Percentiles rank a stretch among this genome's conserved stretches.
These are phyloP conservation scores for Typhlomys cinereus DNA, from an alignment of 2,113 vertebrate species.

Conservation along the genomic window DNA sequence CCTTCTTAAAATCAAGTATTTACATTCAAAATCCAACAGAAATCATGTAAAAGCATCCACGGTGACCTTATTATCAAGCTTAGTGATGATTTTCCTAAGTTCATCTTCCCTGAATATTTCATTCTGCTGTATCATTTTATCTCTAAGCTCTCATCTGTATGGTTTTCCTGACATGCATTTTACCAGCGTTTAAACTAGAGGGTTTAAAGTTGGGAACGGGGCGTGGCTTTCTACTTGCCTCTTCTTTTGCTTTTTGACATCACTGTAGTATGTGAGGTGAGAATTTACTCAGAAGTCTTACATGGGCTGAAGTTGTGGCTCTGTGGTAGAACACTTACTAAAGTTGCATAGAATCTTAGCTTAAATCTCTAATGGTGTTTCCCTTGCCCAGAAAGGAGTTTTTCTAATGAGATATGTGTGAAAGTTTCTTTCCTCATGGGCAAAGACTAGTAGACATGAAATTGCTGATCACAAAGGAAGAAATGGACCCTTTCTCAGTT, in stretches of 20 bases:
- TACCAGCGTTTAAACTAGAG: neutral
- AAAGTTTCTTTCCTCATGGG: neutral
- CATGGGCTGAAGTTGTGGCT: too few species aligned
- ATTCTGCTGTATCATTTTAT: neutral
- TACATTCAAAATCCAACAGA: neutral
- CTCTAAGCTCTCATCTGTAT: neutral
- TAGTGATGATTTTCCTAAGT: neutral
- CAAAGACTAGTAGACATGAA: neutral
- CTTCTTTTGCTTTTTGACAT: neutral
- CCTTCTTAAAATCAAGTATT: constrained; percentile 8
- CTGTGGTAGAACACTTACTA: too few species aligned
- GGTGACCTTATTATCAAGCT: neutral
- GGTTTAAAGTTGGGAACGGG: neutral
- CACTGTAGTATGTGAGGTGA: neutral
- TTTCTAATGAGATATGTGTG: neutral
- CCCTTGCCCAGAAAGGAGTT: neutral
- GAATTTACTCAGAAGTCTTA: neutral
- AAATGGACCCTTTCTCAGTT: neutral
- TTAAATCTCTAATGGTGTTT: too few species aligned
- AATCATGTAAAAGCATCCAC: neutral
- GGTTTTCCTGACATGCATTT: neutral
- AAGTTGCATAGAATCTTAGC: too few species aligned
- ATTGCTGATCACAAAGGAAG: neutral
- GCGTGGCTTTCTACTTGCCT: neutral
- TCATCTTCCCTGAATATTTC: neutral